These are phyloP conservation scores for Dasyornis broadbenti DNA, from an alignment of 2,113 vertebrate genomes.

Conservation along the genomic window DNA sequence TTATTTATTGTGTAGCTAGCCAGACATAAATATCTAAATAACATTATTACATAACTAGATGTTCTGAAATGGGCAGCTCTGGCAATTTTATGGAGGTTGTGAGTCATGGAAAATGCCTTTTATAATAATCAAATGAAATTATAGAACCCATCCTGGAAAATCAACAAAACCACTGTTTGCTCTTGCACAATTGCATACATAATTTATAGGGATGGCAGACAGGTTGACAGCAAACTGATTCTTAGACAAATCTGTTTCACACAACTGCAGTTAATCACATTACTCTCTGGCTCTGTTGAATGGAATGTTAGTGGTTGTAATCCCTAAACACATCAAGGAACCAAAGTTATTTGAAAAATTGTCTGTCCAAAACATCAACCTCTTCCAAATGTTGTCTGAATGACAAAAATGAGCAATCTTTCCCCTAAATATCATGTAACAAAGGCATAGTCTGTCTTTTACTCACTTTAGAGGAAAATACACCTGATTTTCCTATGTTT, in stretches of 20 bases:
- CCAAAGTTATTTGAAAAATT: constrained; percentile 46
- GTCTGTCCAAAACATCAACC: neutral
- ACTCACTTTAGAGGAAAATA: constrained; percentile 1
- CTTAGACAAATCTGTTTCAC: constrained; percentile 44
- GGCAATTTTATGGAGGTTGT: neutral
- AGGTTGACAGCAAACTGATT: constrained; percentile 62
- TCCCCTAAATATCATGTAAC: constrained; percentile 15
- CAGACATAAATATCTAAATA: neutral
- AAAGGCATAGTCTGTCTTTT: neutral
- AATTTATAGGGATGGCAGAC: constrained; percentile 51
- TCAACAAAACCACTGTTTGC: neutral
- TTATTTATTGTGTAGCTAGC: neutral
- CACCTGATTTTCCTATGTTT: neutral
- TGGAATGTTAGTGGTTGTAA: neutral
- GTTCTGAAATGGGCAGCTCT: neutral
- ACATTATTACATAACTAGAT: neutral
- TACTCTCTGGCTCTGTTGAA: constrained; percentile 32
- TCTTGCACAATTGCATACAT: constrained; percentile 40
- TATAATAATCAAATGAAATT: constrained; percentile 26
- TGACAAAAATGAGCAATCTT: constrained; percentile 21
- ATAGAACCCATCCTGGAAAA: constrained; percentile 31
- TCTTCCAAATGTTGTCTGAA: constrained; percentile 53
- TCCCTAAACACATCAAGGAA: constrained; percentile 58
- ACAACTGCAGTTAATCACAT: constrained; percentile 41
- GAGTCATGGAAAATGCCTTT: neutral